Base-by-base conservation (phyloP, 2,888 invertebrate species). In the Rhimphoctona megacephalus region DNA sequence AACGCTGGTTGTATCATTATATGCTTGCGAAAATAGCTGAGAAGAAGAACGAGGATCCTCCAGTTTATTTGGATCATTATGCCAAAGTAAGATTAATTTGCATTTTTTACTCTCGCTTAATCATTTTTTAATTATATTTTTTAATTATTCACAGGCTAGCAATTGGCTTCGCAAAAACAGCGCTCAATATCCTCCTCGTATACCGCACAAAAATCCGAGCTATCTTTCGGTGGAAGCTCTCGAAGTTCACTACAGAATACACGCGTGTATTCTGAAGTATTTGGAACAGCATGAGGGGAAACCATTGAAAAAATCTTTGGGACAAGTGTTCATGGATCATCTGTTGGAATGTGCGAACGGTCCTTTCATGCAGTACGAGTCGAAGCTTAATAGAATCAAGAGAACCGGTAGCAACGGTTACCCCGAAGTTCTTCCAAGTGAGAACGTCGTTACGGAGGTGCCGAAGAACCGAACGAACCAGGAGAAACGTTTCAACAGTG, bases 21-120 rank as follows among this genome's bases (percentile, higher is more conserved):
- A 98, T 99, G 97, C 95, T 99, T n/a, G 99, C 98, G 0, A 99
- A 99, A 96, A 97, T 99, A 78, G 96, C 97, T 0, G 99, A 99
- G 94, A 99, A 99, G 92, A 96, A 96, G 85, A 96, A 97, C 89
- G 96, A 96, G 88, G 96, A 97, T 82, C 97, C 98, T 0, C 95
- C 96, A 19, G 95, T 96, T 36, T 98, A 97, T 94, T 95, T 99
- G 69, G 96, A 97, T 89, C 97, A 97, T 95, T 99, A 98, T 93
- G 95, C 96, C 91, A 96, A 96, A 94, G 96, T 96, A 19, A 78
- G 52, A 22, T 25, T 39, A 54, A 7, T 66, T 39, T 17, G 9
- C 14, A 39, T 46, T 72, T 66, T 66, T 66, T 36, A 52, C 5
- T 43, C 4, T 49, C 64, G 2, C 7, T 30, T n/a, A 22, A 33